A percentile compares a stretch with the other conserved stretches of the same genome.
Conservation (phyloP, 2,888 invertebrate species). For the Leptothorax acervorum region DNA sequence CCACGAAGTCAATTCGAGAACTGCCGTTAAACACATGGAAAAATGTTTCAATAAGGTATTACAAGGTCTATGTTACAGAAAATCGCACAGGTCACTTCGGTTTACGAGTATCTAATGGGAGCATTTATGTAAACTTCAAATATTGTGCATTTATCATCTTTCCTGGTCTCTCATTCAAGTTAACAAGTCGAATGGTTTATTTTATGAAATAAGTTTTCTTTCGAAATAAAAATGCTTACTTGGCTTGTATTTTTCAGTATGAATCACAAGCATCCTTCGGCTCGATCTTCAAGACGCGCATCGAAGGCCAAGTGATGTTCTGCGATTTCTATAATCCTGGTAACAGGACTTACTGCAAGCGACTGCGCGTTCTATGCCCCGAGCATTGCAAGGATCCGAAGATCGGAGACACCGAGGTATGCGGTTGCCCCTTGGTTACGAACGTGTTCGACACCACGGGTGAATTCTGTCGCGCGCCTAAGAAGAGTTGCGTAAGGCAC, state of each 20-base stretch:
- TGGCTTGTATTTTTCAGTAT: constrained; percentile 87
- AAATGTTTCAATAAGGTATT: constrained; percentile 96
- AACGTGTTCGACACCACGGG: constrained; percentile 94
- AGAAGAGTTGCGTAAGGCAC: constrained; percentile 96
- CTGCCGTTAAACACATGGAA: constrained; percentile 98
- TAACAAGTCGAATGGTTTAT: background rate
- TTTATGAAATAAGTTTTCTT: background rate
- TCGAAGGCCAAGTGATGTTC: constrained; percentile 98
- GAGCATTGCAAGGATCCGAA: constrained; percentile 98
- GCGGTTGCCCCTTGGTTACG: constrained; percentile 96
- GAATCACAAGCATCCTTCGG: constrained; percentile 99
- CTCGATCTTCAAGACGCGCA: constrained; percentile 96
- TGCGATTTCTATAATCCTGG: constrained; percentile 97
- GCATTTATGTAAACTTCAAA: background rate
- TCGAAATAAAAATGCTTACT: background rate
- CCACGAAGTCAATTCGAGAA: constrained; percentile 96
- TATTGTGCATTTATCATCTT: background rate
- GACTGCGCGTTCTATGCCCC: constrained; percentile 97
- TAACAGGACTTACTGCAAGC: constrained; percentile 97
- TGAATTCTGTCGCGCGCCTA: constrained; percentile 95
- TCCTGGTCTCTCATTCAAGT: background rate
- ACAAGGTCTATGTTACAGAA: constrained; percentile 5
- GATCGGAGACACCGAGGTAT: constrained; percentile 94
- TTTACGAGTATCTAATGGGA: background rate
- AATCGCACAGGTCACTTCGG: background rate